These are phyloP conservation scores for Frankliniella intonsa DNA, from an alignment of 2,888 invertebrate species.

Conservation along the genomic window DNA sequence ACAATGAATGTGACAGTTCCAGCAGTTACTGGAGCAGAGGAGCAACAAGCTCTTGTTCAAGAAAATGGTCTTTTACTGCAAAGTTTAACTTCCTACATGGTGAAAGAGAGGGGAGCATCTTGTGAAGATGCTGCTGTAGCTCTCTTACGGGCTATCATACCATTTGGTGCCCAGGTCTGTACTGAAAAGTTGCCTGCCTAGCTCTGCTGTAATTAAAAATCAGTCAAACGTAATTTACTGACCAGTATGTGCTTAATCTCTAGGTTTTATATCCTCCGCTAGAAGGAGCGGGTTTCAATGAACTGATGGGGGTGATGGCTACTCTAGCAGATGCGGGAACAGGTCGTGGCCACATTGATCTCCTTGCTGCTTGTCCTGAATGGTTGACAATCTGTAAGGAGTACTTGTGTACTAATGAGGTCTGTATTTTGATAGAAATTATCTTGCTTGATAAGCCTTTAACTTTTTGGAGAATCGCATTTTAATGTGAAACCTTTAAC, in stretches of 20 bases:
- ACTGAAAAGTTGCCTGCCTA: background rate
- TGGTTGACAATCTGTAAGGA: constrained; percentile 66
- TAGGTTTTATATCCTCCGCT: constrained; percentile 45
- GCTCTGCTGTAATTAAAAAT: background rate
- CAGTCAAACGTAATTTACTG: background rate
- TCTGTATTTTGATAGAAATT: background rate
- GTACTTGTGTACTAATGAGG: constrained; percentile 30
- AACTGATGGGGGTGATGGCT: constrained; percentile 72
- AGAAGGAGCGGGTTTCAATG: constrained; percentile 70
- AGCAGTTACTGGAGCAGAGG: constrained; percentile 45
- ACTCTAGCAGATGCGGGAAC: constrained; percentile 79
- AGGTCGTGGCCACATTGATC: constrained; percentile 70
- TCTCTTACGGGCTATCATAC: constrained; percentile 67
- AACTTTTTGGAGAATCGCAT: constrained; percentile 39
- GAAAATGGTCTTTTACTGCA: constrained; percentile 68
- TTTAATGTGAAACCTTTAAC: constrained; percentile 36
- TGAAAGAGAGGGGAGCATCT: constrained; percentile 54
- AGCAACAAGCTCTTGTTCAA: constrained; percentile 54
- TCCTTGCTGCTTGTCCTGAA: constrained; percentile 73
- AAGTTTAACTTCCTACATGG: constrained; percentile 66
- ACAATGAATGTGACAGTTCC: constrained; percentile 37
- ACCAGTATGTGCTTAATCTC: constrained; percentile 47
- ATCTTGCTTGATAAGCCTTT: background rate
- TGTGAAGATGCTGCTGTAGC: constrained; percentile 59
- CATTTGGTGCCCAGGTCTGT: constrained; percentile 57